phyloP scores from a whole-genome alignment of 2,888 invertebrate genomes.

The Colostygia pectinataria region DNA sequence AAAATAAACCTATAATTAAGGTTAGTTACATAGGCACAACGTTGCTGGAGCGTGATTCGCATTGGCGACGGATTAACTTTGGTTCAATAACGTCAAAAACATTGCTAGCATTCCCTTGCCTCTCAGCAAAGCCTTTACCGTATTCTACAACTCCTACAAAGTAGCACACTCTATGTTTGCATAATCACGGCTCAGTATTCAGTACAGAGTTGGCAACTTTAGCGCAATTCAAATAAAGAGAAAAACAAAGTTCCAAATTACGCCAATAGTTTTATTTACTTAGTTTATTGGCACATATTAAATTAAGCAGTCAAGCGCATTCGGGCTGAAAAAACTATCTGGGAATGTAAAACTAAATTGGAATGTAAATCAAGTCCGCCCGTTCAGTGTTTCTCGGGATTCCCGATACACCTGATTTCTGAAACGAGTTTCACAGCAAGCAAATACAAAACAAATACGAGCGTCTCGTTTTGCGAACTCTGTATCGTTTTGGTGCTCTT shows the following conservation, averaged over 20 bases:
- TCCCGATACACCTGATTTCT: constrained; percentile 69
- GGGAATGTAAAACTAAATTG: constrained; percentile 69
- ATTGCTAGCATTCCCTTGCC: not conserved
- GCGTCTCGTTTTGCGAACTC: constrained; percentile 7
- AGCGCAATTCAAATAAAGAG: constrained; percentile 19
- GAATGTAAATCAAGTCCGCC: constrained; percentile 74
- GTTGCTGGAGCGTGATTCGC: not conserved
- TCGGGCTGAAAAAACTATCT: constrained; percentile 56
- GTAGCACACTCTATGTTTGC: constrained; percentile 6
- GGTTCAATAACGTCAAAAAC: not conserved
- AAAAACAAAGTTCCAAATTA: constrained; percentile 19
- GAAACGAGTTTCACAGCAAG: constrained; percentile 50
- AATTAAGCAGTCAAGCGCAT: constrained; percentile 41
- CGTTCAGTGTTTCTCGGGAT: constrained; percentile 59
- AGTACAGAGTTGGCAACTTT: constrained; percentile 15
- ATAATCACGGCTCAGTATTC: constrained; percentile 16
- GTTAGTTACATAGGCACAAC: too few relatives aligned
- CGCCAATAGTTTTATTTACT: constrained; percentile 31
- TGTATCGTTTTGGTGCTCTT: constrained; percentile 9
- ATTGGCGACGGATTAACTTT: too few relatives aligned
- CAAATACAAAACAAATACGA: constrained; percentile 36
- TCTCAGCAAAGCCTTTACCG: not conserved
- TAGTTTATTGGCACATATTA: constrained; percentile 32
- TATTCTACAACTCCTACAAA: constrained; percentile 12
- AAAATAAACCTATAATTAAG: too few relatives aligned